Base-by-base conservation (phyloP, 2,797 vertebrate species). In the Austrolebias charrua region DNA sequence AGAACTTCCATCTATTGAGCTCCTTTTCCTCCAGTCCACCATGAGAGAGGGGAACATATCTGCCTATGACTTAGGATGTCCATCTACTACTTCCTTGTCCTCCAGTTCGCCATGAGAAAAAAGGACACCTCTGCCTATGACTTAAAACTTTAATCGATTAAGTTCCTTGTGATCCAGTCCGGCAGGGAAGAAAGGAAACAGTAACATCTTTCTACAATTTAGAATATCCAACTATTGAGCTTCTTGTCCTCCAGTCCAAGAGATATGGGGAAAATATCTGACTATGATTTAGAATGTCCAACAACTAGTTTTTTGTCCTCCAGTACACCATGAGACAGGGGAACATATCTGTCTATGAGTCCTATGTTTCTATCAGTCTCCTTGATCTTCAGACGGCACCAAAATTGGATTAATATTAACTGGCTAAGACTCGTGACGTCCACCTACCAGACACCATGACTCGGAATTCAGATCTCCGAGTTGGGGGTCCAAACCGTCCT, bases 391-490 rank as follows among this genome's bases (percentile, higher is more conserved):
- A 76, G 73, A 40, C 38, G 13, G 38, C 43, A 53, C 55, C 51
- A 33, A 58, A 55, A 78, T 61, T 70, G 64, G 64, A 60, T 60
- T 73, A 63, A 53, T 69, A 63, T 63, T 61, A 74, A 80, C 45
- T 63, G 76, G 60, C 79, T 81, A 86, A 51, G 65, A 80, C 74
- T 81, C 68, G 76, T 68, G 73, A 78, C 54, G 70, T 90, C 86
- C 83, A 91, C 90, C 87, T 90, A 97, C 96, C 95, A 91, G 94
- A 94, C 82, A 97, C 95, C 84, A 95, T 92, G 89, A 96, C 95
- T 84, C 95, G 93, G 88, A 95, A 97, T 86, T 97, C 96, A 66
- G 96, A 96, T 89, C 95, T 94, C 78, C 95, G 93, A 67, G 94
- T 94, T 43, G 95, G 94, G 68, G 95, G 95, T 65, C 95, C 95